Percentiles rank a stretch among this genome's conserved stretches.
These are phyloP conservation scores for Ceratina calcarata DNA, from an alignment of 1,140 invertebrate genomes.

Conservation along the genomic window DNA sequence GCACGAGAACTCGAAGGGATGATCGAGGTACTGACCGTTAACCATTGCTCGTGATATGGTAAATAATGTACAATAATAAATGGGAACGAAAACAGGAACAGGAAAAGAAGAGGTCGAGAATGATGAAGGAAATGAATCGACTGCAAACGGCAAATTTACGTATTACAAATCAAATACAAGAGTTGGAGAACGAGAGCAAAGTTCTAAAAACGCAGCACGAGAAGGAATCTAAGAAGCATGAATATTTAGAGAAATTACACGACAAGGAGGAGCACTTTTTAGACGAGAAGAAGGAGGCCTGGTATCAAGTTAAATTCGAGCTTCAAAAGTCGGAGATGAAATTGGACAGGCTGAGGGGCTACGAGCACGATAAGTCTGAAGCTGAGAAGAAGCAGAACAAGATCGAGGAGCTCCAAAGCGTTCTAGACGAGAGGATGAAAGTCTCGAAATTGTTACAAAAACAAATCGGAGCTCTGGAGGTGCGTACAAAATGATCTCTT, in stretches of 20 bases:
- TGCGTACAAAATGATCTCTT: slow-evolving; percentile 63
- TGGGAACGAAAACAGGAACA: slow-evolving; percentile 65
- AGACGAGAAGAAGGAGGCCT: slow-evolving; percentile 71
- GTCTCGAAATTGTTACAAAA: slow-evolving; percentile 77
- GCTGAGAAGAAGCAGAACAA: slow-evolving; percentile 72
- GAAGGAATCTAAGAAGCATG: slow-evolving; percentile 66
- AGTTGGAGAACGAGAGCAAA: slow-evolving; percentile 70
- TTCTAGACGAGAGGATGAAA: slow-evolving; percentile 72
- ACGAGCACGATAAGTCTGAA: slow-evolving; percentile 67
- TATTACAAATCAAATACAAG: slow-evolving; percentile 52
- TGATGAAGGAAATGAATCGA: slow-evolving; percentile 63
- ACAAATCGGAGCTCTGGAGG: slow-evolving; percentile 81
- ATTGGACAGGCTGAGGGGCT: slow-evolving; percentile 68
- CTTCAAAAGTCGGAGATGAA: slow-evolving; percentile 71
- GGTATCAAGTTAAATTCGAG: slow-evolving; percentile 74
- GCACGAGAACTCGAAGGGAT: slow-evolving; percentile 75
- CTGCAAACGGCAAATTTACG: slow-evolving; percentile 66
- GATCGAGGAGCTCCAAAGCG: slow-evolving; percentile 78
- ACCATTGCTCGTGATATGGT: not conserved
- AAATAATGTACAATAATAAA: not conserved
- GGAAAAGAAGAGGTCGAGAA: slow-evolving; percentile 67
- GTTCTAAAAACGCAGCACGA: slow-evolving; percentile 58
- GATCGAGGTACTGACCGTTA: slow-evolving; percentile 72
- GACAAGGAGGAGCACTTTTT: slow-evolving; percentile 69
- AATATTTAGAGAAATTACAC: slow-evolving; percentile 55